Conservation (phyloP, 2,797 vertebrate species). For the Myiothlypis chrysogaster region DNA sequence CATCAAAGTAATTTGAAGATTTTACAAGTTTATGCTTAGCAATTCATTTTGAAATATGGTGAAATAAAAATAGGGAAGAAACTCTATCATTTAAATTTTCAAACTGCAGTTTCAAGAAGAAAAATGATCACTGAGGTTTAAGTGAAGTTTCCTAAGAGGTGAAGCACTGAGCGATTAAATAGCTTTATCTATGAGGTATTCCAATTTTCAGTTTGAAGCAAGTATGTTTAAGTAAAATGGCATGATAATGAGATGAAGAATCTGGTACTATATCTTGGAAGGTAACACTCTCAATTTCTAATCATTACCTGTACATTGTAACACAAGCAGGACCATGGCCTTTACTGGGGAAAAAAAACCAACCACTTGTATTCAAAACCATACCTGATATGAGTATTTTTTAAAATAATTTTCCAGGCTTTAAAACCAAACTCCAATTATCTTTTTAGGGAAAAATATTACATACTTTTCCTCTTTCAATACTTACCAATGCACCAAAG, state of each 20-base stretch:
- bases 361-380: neutral
- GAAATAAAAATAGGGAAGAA: neutral
- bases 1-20: neutral
- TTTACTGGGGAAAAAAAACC: neutral
- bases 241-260: neutral
- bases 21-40: neutral
- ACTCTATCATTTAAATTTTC: neutral
- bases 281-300: neutral
- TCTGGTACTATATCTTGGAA: neutral
- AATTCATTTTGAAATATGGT: neutral
- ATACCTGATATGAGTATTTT: neutral
- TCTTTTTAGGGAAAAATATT: neutral
- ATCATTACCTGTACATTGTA: neutral
- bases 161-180: neutral
- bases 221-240: neutral
- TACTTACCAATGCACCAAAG: neutral
- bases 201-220: neutral
- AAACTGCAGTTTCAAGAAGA: neutral
- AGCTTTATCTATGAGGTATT: neutral
- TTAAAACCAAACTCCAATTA: neutral
- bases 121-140: neutral
- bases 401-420: neutral
- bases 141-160: neutral
- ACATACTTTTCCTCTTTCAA: neutral
- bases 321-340: neutral